phyloP scores from a whole-genome alignment of 2,888 invertebrate genomes.

The Neocrepidodera transversa region DNA sequence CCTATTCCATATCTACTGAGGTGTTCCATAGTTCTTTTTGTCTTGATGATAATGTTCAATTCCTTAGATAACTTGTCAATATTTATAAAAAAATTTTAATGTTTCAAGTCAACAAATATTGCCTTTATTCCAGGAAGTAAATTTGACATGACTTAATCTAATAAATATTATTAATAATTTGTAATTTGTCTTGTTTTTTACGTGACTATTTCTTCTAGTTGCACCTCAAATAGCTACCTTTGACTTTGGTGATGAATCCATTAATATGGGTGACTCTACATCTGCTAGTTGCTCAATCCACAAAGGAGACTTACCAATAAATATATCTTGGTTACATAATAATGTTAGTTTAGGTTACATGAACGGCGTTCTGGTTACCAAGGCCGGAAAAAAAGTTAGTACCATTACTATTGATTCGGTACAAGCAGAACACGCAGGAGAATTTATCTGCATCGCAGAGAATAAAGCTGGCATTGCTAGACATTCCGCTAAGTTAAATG shows the following conservation, averaged over 20 bases:
- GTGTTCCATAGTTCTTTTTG: no score
- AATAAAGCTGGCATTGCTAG: conserved; percentile 65
- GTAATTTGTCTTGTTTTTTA: no score
- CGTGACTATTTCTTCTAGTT: conserved; percentile 39
- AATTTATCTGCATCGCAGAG: conserved; percentile 76
- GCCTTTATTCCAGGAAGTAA: no score
- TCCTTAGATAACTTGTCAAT: conserved; percentile 76
- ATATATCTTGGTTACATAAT: conserved; percentile 77
- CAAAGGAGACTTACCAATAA: conserved; percentile 78
- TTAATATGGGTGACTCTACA: conserved; percentile 73
- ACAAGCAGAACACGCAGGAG: conserved; percentile 75
- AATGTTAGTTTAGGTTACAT: conserved; percentile 62
- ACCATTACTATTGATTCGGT: conserved; percentile 72
- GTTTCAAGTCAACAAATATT: no score
- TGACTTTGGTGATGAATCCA: conserved; percentile 65
- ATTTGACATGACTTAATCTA: no score
- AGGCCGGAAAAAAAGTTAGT: conserved; percentile 62
- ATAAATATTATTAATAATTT: no score
- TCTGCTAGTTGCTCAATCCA: conserved; percentile 73
- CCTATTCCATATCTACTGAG: no score
- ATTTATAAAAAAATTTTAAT: no score
- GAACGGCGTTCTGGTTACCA: conserved; percentile 44
- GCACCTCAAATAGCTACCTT: conserved; percentile 61
- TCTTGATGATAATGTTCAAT: conserved; percentile 67
- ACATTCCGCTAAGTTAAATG: conserved; percentile 62